Percentiles rank a stretch among this genome's conserved stretches.
phyloP scores from a whole-genome alignment of 2,797 vertebrate genomes.

The Podarcis siculus region DNA sequence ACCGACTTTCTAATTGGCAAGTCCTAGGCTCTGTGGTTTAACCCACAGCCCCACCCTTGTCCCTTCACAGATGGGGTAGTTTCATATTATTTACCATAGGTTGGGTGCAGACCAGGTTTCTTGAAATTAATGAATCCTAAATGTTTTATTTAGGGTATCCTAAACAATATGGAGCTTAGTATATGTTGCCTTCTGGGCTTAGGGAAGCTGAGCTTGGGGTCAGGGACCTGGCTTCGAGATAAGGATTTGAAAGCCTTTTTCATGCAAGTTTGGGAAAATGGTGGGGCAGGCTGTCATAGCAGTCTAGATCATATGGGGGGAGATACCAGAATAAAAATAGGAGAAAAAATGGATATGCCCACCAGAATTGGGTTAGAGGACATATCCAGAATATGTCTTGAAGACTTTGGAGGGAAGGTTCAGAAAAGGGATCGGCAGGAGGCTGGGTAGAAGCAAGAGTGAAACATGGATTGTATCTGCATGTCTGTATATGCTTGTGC shows the following conservation, averaged over 20 bases:
- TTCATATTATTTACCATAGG: background rate
- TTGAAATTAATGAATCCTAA: background rate
- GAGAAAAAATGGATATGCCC: too few species aligned
- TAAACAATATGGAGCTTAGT: too few species aligned
- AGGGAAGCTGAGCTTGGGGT: background rate
- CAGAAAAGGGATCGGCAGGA: too few species aligned
- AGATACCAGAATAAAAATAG: too few species aligned
- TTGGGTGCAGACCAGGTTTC: background rate
- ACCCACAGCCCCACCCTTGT: too few species aligned
- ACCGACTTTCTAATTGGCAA: too few species aligned
- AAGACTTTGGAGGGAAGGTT: too few species aligned
- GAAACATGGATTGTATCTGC: background rate
- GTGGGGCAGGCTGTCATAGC: background rate
- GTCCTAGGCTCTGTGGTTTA: too few species aligned
- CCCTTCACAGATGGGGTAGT: background rate
- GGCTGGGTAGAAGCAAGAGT: too few species aligned
- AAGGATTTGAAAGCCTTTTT: background rate
- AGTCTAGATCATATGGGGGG: too few species aligned
- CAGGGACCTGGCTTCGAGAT: background rate
- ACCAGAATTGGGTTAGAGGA: too few species aligned
- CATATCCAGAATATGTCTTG: too few species aligned
- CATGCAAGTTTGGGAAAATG: background rate
- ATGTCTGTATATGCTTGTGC: background rate
- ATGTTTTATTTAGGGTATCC: background rate
- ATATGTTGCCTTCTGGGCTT: background rate